Evolutionary conservation across 2,113 vertebrate species (phyloP).

Genomic region (Toxotes jaculatrix): DNA sequence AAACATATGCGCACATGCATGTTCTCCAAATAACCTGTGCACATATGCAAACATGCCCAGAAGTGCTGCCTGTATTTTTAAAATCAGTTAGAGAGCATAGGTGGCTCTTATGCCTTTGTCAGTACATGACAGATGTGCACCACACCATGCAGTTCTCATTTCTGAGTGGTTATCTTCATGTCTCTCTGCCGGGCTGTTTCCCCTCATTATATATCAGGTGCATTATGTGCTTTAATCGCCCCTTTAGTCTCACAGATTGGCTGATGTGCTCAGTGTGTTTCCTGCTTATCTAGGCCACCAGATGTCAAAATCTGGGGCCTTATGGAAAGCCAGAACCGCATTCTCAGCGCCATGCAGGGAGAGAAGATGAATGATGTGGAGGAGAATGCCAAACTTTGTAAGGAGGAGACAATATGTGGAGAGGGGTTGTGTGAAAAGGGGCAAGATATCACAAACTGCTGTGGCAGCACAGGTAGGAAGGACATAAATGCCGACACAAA

Average conservation of each 20-base stretch:
- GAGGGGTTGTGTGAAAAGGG: constrained; percentile 1
- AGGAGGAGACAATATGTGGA: constrained; percentile 19
- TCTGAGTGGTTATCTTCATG: constrained; percentile 26
- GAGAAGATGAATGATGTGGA: constrained; percentile 51
- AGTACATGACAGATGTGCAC: constrained; percentile 37
- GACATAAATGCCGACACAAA: too few relatives aligned
- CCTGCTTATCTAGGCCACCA: constrained; percentile 79
- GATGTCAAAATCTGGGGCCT: constrained; percentile 72
- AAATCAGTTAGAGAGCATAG: neutral
- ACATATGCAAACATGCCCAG: neutral
- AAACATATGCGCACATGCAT: neutral
- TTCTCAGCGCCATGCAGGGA: constrained; percentile 21
- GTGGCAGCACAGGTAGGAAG: too few relatives aligned
- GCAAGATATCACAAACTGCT: too few relatives aligned
- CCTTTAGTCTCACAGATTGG: constrained; percentile 62
- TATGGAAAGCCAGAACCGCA: constrained; percentile 36
- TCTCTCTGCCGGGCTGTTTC: constrained; percentile 23
- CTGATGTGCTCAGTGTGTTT: constrained; percentile 70
- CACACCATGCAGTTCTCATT: constrained; percentile 18
- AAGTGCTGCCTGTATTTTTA: neutral
- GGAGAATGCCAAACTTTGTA: constrained; percentile 39
- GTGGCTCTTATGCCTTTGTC: constrained; percentile 9
- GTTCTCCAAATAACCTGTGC: neutral
- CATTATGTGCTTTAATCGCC: constrained; percentile 73
- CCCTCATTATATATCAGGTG: constrained; percentile 70